Percentiles rank a stretch among this genome's conserved stretches.
These are phyloP conservation scores for Pediacus dermestoides DNA, from an alignment of 2,888 invertebrate genomes.

Conservation along the genomic window DNA sequence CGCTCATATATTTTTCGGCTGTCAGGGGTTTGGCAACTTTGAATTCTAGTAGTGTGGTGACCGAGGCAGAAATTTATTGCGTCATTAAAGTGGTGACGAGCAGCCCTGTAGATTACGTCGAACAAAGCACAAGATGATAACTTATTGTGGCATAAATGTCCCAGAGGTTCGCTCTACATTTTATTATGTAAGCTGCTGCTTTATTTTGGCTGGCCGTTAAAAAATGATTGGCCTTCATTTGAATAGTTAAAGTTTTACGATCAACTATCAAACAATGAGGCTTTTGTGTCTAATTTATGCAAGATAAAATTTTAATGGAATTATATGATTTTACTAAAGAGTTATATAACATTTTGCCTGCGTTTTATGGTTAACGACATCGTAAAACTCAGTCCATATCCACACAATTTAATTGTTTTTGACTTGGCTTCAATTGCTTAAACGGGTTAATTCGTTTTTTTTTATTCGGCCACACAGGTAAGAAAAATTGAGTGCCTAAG, in stretches of 20 bases:
- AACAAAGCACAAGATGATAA: constrained; percentile 44
- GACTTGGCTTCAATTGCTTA: too few relatives aligned
- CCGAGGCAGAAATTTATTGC: constrained; percentile 41
- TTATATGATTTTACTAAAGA: constrained; percentile 21
- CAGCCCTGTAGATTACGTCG: constrained; percentile 38
- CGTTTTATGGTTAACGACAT: constrained; percentile 13
- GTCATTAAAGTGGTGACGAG: constrained; percentile 43
- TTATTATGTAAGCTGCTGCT: constrained; percentile 28
- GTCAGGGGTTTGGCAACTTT: constrained; percentile 21
- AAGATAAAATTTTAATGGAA: constrained; percentile 27
- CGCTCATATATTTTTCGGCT: constrained; percentile 10
- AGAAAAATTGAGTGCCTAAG: too few relatives aligned
- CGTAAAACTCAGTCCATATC: constrained; percentile 7
- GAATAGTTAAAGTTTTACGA: constrained; percentile 26
- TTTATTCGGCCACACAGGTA: too few relatives aligned
- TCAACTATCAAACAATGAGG: constrained; percentile 16
- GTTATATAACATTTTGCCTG: constrained; percentile 16
- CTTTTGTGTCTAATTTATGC: constrained; percentile 32
- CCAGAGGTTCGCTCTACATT: constrained; percentile 35
- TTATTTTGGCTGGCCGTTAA: constrained; percentile 21
- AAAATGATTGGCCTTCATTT: constrained; percentile 27
- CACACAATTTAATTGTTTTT: constrained; percentile 9
- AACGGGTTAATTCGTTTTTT: too few relatives aligned
- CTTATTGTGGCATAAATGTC: constrained; percentile 44
- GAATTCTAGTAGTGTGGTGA: constrained; percentile 27